Base-by-base conservation (phyloP, 2,797 vertebrate genomes). In the Myotis daubentonii region DNA sequence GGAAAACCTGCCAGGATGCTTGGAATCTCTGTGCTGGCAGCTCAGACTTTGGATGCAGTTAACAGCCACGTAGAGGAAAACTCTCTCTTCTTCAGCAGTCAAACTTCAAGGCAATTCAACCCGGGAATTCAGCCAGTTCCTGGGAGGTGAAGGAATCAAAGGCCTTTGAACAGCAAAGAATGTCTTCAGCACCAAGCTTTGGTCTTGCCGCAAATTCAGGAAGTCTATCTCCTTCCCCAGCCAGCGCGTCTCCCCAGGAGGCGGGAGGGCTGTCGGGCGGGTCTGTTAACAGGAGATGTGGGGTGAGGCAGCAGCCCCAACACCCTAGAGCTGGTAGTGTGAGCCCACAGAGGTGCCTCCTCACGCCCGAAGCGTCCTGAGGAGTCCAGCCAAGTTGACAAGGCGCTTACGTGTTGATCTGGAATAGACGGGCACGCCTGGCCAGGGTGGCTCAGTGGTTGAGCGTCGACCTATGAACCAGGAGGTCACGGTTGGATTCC, bases 81-180 rank as follows among this genome's bases (percentile, higher is more conserved):
- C 47, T 89, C 41, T 74, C 51, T 94, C 71, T 49, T 55, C 57
- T 74, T 30, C 38, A 66, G 80, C 76, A 76, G 82, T 82, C 88
- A 89, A 81, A 86, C 90, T 90, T 95, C 92, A 95, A 95, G 95
- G 95, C 68, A 68, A 74, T 55, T 81, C 65, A 76, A 12, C 23
- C 75, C 0, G 28, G 93, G 95, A 95, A 92, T 88, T 68, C 53
- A 75, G 95, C 95, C 94, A 95, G 79, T 23, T 79, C 57, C 41
- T 22, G 78, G 65, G 91, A 91, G 75, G 83, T 19, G 57, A 79
- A 62, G 87, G 70, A 79, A 95, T 97, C 96, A 93, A 93, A 95
- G 90, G 72, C 81, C 78, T 89, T 81, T 55, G 30, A 86, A 79
- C 68, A 75, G 47, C 76, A 8, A 60, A 75, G 53, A 44, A 55